These are phyloP conservation scores for Cryptophagus acutangulus DNA, from an alignment of 2,888 invertebrate species.

Conservation along the genomic window DNA sequence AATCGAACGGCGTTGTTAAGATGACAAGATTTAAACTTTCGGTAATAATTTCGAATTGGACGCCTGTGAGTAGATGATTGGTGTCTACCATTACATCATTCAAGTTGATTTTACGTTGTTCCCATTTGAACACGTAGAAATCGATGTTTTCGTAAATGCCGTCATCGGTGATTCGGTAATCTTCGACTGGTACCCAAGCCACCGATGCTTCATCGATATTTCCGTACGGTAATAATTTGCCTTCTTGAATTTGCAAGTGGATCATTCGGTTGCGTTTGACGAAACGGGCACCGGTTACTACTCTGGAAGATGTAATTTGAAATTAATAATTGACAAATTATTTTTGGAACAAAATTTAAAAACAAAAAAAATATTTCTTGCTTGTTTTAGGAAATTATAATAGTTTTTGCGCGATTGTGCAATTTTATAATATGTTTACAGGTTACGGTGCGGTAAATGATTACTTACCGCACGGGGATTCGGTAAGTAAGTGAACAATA, in stretches of 20 bases:
- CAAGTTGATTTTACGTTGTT: conserved; percentile 72
- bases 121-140: conserved; percentile 73
- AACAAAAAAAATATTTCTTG: no score
- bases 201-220: conserved; percentile 56
- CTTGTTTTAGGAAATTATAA: no score
- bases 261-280: conserved; percentile 72
- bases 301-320: conserved; percentile 59
- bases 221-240: conserved; percentile 61
- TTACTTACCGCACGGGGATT: no score
- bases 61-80: conserved; percentile 70
- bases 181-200: conserved; percentile 66
- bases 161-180: conserved; percentile 53
- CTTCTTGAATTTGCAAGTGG: conserved; percentile 78
- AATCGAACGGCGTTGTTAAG: conserved; percentile 71
- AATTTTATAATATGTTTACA: no score
- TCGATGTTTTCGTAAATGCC: conserved; percentile 60
- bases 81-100: conserved; percentile 68
- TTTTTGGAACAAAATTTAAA: no score
- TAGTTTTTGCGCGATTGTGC: no score
- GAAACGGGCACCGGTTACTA: conserved; percentile 74
- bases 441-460: no score
- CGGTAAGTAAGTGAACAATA: no score
- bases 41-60: conserved; percentile 72
- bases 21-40: conserved; percentile 82
- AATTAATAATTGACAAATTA: conserved; percentile 2